A percentile compares a stretch with the other conserved stretches of the same genome.
Evolutionary conservation across 2,113 vertebrate species (phyloP).

Genomic region (Chaetorhynchus papuensis): DNA sequence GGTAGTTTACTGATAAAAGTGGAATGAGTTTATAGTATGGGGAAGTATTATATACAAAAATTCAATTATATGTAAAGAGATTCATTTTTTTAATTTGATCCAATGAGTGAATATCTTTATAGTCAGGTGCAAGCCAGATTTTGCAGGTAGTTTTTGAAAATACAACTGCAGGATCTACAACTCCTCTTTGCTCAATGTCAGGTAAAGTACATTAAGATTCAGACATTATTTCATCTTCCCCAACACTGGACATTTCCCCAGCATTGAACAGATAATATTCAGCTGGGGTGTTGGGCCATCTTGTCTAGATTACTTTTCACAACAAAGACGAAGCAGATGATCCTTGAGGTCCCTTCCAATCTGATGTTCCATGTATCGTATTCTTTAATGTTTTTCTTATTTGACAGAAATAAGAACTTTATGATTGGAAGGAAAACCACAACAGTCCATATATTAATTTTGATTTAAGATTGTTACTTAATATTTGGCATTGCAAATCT

Average conservation of each 20-base stretch:
- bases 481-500: not conserved
- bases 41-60: not conserved
- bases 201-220: not conserved
- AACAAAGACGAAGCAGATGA: not conserved
- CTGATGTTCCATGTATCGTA: not conserved
- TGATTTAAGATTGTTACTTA: not conserved
- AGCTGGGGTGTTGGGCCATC: not conserved
- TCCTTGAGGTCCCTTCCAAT: not conserved
- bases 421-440: not conserved
- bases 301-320: not conserved
- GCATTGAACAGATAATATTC: not conserved
- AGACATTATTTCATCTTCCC: not conserved
- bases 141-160: not conserved
- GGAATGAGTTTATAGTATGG: not conserved
- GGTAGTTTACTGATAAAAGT: not conserved
- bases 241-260: not conserved
- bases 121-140: not conserved
- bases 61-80: not conserved
- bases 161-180: not conserved
- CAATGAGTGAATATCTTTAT: not conserved
- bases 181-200: not conserved
- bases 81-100: not conserved
- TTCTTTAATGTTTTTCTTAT: not conserved
- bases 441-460: not conserved
- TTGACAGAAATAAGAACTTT: not conserved